These are phyloP conservation scores for Heterodera filipjevi DNA, from an alignment of 2,888 invertebrate genomes.

Conservation along the genomic window DNA sequence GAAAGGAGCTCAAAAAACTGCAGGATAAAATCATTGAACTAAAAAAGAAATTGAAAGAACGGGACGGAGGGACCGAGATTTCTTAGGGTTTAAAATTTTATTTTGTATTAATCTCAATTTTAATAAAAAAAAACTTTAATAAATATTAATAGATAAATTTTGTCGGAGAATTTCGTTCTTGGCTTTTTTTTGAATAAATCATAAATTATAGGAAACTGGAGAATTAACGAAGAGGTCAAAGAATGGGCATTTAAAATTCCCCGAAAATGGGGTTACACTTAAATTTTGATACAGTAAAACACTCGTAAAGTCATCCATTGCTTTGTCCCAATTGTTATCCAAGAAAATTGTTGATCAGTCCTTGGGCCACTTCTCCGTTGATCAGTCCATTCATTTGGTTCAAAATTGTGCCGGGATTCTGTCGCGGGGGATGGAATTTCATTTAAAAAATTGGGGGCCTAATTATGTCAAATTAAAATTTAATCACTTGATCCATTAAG, in stretches of 20 bases:
- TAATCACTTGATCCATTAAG: conserved; percentile 56
- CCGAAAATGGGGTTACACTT: conserved; percentile 3
- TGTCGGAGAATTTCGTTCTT: too few species aligned
- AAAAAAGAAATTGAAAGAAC: too few species aligned
- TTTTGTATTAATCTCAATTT: too few species aligned
- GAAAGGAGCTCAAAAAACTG: too few species aligned
- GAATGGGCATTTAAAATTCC: not conserved
- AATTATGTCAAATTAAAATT: not conserved
- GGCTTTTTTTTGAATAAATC: not conserved
- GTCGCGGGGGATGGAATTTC: not conserved
- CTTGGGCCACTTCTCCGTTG: conserved; percentile 63
- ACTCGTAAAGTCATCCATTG: not conserved
- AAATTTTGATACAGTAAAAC: not conserved
- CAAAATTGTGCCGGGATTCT: conserved; percentile 59
- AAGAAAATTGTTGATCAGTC: conserved; percentile 63
- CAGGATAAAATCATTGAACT: too few species aligned
- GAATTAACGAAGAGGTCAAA: too few species aligned
- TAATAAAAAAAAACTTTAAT: too few species aligned
- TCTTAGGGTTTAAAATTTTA: too few species aligned
- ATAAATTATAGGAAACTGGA: too few species aligned
- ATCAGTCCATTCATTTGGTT: conserved; percentile 58
- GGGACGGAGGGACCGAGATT: too few species aligned
- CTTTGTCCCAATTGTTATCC: conserved; percentile 29
- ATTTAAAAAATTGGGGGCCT: too few species aligned
- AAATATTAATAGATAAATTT: too few species aligned